Conservation (phyloP, 2,797 vertebrate species). For the Hemitrygon akajei region DNA sequence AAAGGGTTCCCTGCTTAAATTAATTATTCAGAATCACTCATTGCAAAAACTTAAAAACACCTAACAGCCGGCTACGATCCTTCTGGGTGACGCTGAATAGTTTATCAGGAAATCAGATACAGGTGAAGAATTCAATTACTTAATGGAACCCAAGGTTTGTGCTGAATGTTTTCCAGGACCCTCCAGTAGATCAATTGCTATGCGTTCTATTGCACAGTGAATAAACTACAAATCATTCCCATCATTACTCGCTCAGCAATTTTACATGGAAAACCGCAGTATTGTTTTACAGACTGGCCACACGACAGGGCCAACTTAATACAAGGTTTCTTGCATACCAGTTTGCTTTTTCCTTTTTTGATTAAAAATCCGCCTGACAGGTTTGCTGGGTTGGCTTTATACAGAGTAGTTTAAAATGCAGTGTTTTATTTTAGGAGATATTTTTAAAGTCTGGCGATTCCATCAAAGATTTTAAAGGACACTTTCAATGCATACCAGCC, state of each 20-base stretch:
- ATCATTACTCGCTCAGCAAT: neutral
- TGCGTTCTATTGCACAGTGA: constrained; percentile 27
- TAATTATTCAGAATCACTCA: constrained; percentile 47
- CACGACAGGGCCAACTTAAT: neutral
- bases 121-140: constrained; percentile 47
- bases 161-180: constrained; percentile 41
- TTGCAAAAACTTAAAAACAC: constrained; percentile 41
- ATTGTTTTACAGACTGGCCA: neutral
- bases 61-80: constrained; percentile 43
- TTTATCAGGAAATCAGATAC: constrained; percentile 49
- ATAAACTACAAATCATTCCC: constrained; percentile 38
- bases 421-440: neutral
- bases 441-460: neutral
- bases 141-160: constrained; percentile 45
- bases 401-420: neutral
- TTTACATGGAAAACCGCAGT: neutral
- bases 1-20: constrained; percentile 45
- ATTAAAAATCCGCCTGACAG: neutral
- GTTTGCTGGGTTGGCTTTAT: neutral
- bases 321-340: neutral
- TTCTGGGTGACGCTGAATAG: constrained; percentile 45
- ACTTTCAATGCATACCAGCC: neutral
- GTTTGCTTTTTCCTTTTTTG: neutral
- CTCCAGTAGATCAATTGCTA: constrained; percentile 39
- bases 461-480: neutral